phyloP scores from a whole-genome alignment of 2,113 vertebrate genomes.

The Campylorhamphus procurvoides region DNA sequence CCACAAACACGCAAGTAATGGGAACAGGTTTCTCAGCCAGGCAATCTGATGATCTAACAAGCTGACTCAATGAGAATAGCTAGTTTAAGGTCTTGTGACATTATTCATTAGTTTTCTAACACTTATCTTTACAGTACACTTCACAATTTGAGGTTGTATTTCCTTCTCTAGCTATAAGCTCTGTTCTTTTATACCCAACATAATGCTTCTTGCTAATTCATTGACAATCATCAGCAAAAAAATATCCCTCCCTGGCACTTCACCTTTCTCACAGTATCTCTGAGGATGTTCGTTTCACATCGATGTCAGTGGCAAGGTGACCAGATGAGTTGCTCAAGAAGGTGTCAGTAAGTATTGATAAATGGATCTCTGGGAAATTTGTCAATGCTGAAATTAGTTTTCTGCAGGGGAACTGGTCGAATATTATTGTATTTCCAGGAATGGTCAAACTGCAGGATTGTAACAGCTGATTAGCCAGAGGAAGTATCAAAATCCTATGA shows the following conservation, averaged over 20 bases:
- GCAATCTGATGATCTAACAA: constrained; percentile 46
- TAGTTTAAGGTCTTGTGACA: constrained; percentile 50
- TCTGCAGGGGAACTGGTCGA: background rate
- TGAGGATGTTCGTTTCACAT: background rate
- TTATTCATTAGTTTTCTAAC: constrained; percentile 59
- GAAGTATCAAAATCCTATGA: background rate
- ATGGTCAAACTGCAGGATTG: background rate
- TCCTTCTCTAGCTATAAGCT: background rate
- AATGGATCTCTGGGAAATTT: background rate
- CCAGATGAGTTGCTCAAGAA: background rate
- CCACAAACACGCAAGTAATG: constrained; percentile 18
- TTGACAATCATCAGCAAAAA: background rate
- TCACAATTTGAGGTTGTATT: constrained; percentile 15
- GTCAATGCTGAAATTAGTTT: background rate
- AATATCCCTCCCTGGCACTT: background rate
- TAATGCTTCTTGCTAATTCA: constrained; percentile 53
- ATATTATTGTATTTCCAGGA: background rate
- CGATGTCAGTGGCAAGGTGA: background rate
- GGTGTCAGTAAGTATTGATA: background rate
- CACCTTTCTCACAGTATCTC: background rate
- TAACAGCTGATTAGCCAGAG: background rate
- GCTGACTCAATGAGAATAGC: constrained; percentile 53
- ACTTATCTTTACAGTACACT: constrained; percentile 27
- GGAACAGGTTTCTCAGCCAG: constrained; percentile 52
- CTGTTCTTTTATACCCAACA: constrained; percentile 27